phyloP scores from a whole-genome alignment of 2,113 vertebrate genomes.

The Oostethus manadensis region DNA sequence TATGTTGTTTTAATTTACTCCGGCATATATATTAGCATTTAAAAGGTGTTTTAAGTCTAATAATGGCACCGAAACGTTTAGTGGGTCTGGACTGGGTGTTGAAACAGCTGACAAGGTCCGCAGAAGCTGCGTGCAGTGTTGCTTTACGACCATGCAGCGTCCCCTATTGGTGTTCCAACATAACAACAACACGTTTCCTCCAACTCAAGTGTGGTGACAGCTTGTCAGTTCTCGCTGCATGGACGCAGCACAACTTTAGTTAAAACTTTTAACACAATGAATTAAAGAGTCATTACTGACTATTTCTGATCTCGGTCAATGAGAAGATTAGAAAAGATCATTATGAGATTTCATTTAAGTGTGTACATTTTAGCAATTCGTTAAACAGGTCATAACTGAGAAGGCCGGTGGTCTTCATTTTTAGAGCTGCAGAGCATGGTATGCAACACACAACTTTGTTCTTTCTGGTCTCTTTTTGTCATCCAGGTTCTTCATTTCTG shows the following conservation, averaged over 20 bases:
- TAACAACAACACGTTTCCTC: constrained; percentile 6
- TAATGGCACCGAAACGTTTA: not conserved
- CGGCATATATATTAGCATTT: not conserved
- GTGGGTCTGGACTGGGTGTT: too few relatives aligned
- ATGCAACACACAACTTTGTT: constrained; percentile 47
- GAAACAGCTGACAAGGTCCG: constrained; percentile 9
- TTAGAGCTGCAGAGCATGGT: constrained; percentile 43
- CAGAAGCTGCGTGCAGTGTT: constrained; percentile 3
- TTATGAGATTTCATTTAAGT: too few relatives aligned
- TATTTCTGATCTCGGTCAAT: not conserved
- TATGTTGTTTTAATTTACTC: not conserved
- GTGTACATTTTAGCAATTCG: not conserved
- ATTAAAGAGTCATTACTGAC: not conserved
- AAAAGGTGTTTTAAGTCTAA: not conserved
- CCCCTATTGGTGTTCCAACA: constrained; percentile 40
- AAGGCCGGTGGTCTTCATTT: constrained; percentile 16
- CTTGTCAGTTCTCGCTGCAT: not conserved
- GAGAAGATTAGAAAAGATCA: not conserved
- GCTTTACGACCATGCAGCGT: constrained; percentile 52
- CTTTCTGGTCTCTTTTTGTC: constrained; percentile 63
- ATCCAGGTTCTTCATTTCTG: constrained; percentile 53
- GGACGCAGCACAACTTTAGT: not conserved
- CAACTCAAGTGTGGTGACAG: not conserved
- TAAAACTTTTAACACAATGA: not conserved
- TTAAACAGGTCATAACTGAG: not conserved